Percentiles rank a stretch among this genome's conserved stretches.
Conservation (phyloP, 2,113 vertebrate species). For the Vulpes ferrilata region DNA sequence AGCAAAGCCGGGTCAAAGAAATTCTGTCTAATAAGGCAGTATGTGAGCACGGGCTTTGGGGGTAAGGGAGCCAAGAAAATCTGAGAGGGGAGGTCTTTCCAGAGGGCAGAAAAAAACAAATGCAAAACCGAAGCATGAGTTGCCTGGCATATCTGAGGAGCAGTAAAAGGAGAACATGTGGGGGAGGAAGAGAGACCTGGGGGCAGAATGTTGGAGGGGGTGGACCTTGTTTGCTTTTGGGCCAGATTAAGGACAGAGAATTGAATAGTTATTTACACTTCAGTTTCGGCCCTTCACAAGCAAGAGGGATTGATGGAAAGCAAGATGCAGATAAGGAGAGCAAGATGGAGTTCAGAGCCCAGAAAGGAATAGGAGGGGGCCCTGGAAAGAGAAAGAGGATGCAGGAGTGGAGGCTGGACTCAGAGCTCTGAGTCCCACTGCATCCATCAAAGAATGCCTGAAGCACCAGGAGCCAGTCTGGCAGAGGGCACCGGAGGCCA, state of each 20-base stretch:
- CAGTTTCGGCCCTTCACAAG: neutral
- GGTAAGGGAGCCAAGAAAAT: neutral
- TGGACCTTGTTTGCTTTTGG: neutral
- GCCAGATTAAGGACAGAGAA: neutral
- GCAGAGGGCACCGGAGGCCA: neutral
- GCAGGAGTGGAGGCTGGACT: neutral
- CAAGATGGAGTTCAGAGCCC: neutral
- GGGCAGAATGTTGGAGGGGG: neutral
- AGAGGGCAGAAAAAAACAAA: neutral
- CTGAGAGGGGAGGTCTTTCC: neutral
- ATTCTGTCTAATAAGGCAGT: neutral
- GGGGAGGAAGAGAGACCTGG: rapidly evolving
- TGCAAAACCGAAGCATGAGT: neutral
- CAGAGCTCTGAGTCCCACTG: too few species aligned
- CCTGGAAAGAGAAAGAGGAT: neutral
- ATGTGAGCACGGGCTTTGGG: neutral
- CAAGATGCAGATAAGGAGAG: neutral
- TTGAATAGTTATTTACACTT: neutral
- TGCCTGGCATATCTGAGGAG: neutral
- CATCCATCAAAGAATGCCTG: neutral
- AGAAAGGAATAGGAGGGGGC: neutral
- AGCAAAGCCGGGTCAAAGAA: neutral
- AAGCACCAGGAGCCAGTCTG: neutral
- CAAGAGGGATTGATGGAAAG: neutral
- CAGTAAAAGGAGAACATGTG: too few species aligned